Evolutionary conservation across 2,113 vertebrate genomes (phyloP), one percentile per base, ranked within the genome.

Genomic region (Ceuthmochares aereus): DNA sequence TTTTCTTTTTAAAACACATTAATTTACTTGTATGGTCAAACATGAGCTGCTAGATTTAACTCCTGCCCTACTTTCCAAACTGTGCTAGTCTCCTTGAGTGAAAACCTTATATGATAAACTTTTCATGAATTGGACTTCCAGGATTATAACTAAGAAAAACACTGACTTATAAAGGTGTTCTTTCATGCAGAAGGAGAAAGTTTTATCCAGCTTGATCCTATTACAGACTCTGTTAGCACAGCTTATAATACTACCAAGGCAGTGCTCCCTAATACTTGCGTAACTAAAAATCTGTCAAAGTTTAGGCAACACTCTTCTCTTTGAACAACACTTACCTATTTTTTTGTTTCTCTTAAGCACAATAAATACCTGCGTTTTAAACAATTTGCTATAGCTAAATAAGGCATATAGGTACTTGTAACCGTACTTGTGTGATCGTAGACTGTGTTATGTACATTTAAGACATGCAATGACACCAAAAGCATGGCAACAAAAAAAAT

Each of bases 161-260:
- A 85, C 12, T 79, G 77, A 84, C 83, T 90, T 95, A 64, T 26
- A 95, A 92, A 95, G 66, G 75, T 94, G 86, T 74, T 95, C 88
- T 96, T 95, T 97, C 90, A 96, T 82, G 95, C 14, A 0, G 92
- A 88, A 95, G 51, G 81, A 91, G 75, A 93, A 93, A 93, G 86
- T 66, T 92, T 97, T 95, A 95, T 91, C 84, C 62, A 82, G 85
- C 69, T 92, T 97, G 93, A 97, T 95, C 91, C 81, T 92, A 80
- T 95, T 96, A 94, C 12, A 95, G 80, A 73, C 43, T 92, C 76
- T 91, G 81, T 91, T 94, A 93, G 88, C 42, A 93, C 17, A 90
- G 68, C 12, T 85, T 93, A 76, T 81, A 81, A 10, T 81, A 67
- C 89, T 92, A 92, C 64, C 51, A 66, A 73, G 80, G 85, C 64